Percentiles rank a stretch among this genome's conserved stretches.
phyloP scores from a whole-genome alignment of 2,113 vertebrate genomes.

The Erythrocercus mccallii region DNA sequence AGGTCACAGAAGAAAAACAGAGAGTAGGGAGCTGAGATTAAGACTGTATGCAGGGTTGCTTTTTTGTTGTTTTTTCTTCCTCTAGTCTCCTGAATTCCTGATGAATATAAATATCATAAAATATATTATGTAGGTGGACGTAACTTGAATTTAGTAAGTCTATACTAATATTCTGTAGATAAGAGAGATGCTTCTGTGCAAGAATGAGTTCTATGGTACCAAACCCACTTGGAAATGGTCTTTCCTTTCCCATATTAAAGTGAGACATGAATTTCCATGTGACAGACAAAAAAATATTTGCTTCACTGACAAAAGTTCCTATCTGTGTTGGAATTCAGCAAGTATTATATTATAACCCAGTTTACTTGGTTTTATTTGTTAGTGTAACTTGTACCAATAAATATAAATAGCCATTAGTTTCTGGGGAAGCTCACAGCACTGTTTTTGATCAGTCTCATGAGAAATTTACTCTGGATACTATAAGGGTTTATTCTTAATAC shows the following conservation, averaged over 20 bases:
- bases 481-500: background rate
- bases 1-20: background rate
- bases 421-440: background rate
- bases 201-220: background rate
- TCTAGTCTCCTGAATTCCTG: background rate
- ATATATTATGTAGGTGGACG: background rate
- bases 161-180: background rate
- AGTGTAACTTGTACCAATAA: background rate
- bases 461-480: background rate
- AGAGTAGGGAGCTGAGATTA: background rate
- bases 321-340: background rate
- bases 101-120: background rate
- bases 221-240: background rate
- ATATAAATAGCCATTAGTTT: slow-evolving; percentile 33
- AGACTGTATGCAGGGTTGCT: background rate
- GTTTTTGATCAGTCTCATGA: slow-evolving; percentile 2
- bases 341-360: background rate
- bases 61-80: background rate
- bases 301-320: background rate
- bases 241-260: background rate
- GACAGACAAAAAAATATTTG: background rate
- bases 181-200: background rate
- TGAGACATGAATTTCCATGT: background rate
- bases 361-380: slow-evolving; percentile 15
- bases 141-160: background rate